Evolutionary conservation across 2,888 invertebrate genomes (phyloP), one percentile per base, ranked within the genome.

Genomic region (Dione vanillae): DNA sequence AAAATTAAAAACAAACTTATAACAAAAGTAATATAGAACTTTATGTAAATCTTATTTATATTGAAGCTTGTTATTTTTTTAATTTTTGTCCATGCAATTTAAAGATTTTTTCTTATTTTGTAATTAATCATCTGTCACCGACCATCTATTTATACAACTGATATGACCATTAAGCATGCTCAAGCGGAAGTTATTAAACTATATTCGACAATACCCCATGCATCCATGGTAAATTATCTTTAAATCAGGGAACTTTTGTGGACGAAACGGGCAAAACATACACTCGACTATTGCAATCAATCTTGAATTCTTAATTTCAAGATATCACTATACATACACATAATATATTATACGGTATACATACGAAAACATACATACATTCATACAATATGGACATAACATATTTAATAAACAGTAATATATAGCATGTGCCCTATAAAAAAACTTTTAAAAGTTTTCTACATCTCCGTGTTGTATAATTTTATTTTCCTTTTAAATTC

Each of bases 111-210:
- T 43, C 6, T 47, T 47, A 1, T 1, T 19, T 49, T 49, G 0
- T 49, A 11, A 19, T 19, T 49, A 19, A 3, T 49, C 11, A 11
- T 6, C 19, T 49, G 11, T 49, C 19, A 12, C 7, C 16, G n/a
- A 16, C 6, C 27, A 61, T 16, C 43, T 67, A 27, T 27, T 27
- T 52, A 51, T 67, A 61, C 51, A 67, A 61, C 67, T 52, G 61
- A 61, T 41, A 43, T 59, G 35, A 54, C 35, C 65, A 67, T 16
- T 51, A 45, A 20, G 27, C 67, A 52, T 67, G 67, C 67, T 61
- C 49, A 41, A 49, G 14, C 41, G 52, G 27, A 27, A 16, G 54
- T 35, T 20, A n/a, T 43, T 54, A 66, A 16, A 12, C 35, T 45
- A 56, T 41, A 6, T 19, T 35, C 19, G 43, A 16, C 27, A 52